phyloP scores from a whole-genome alignment of 2,797 vertebrate species.

The Clarias pachynema region DNA sequence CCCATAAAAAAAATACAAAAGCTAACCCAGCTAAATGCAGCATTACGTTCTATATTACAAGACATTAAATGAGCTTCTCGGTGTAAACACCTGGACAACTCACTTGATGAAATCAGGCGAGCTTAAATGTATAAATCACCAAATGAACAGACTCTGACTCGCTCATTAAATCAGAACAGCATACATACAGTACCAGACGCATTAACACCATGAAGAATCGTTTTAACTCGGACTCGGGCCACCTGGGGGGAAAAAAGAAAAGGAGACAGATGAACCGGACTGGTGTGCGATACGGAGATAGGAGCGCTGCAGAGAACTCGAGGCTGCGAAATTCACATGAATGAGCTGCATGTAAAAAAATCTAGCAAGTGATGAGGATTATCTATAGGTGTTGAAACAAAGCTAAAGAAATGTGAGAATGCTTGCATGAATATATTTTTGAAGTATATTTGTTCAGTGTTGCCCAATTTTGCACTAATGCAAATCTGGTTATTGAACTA shows the following conservation, averaged over 20 bases:
- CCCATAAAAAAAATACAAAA: constrained; percentile 14
- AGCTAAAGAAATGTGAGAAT: neutral
- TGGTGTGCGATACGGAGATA: neutral
- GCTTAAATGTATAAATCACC: constrained; percentile 14
- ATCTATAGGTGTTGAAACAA: neutral
- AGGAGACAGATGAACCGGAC: neutral
- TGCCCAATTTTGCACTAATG: neutral
- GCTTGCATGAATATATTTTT: neutral
- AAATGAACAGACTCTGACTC: neutral
- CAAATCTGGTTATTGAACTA: neutral
- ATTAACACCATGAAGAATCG: neutral
- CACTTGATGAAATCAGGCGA: neutral
- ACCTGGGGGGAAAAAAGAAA: no score
- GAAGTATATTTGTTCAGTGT: neutral
- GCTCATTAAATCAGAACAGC: constrained; percentile 18
- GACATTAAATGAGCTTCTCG: constrained; percentile 26
- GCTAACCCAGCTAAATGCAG: constrained; percentile 37
- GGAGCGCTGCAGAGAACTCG: constrained; percentile 7
- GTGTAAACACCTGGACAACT: constrained; percentile 21
- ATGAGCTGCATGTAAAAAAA: constrained; percentile 24
- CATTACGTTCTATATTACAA: constrained; percentile 31
- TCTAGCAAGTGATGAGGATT: neutral
- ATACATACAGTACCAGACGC: constrained; percentile 17
- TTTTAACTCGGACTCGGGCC: neutral
- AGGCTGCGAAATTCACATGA: neutral